phyloP scores from a whole-genome alignment of 1,140 invertebrate genomes.

The Brachionus manjavacas region DNA sequence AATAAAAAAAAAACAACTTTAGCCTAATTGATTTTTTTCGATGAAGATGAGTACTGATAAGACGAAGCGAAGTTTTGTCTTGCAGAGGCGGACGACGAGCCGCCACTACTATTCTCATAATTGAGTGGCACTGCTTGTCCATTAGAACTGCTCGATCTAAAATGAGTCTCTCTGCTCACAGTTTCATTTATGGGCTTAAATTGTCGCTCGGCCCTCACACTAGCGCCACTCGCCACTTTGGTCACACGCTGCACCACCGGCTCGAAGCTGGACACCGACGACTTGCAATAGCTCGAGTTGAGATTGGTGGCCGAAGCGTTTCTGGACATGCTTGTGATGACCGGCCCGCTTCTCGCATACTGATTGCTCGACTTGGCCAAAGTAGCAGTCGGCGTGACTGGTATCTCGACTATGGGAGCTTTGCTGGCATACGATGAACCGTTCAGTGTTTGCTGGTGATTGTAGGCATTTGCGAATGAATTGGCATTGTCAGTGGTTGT shows the following conservation, averaged over 20 bases:
- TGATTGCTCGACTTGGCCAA: not conserved
- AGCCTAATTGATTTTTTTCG: not conserved
- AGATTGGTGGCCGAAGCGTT: not conserved
- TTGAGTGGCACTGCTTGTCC: not conserved
- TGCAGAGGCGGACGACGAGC: too few species aligned
- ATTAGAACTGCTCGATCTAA: conserved; percentile 14
- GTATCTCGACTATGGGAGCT: not conserved
- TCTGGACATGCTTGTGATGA: not conserved
- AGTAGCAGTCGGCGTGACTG: not conserved
- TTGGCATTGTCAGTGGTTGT: not conserved
- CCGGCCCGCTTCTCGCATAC: not conserved
- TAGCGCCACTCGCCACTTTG: too few species aligned
- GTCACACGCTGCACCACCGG: not conserved
- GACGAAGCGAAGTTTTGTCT: not conserved
- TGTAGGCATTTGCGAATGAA: too few species aligned
- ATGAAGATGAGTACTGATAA: conserved; percentile 19
- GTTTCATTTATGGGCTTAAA: not conserved
- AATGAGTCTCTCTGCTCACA: not conserved
- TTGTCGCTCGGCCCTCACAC: not conserved
- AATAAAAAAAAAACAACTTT: not conserved
- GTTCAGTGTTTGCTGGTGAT: too few species aligned
- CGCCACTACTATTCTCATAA: not conserved
- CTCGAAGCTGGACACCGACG: not conserved
- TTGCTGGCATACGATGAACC: too few species aligned
- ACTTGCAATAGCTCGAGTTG: not conserved